These are phyloP conservation scores for Thunnus maccoyii DNA, from an alignment of 2,113 vertebrate species.

Conservation along the genomic window DNA sequence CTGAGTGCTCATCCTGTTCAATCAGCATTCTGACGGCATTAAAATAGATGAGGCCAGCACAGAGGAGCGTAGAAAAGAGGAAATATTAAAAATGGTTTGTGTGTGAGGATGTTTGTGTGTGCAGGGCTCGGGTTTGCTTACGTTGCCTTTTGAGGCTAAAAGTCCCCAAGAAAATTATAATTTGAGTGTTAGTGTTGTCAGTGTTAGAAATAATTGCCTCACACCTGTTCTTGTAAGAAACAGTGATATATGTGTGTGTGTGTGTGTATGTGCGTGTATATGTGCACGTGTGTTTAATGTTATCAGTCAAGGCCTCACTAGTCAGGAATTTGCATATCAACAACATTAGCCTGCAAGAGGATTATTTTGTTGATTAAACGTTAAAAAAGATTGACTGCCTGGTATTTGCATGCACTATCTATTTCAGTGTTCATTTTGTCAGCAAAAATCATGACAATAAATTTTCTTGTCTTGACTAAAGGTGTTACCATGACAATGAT, in stretches of 20 bases:
- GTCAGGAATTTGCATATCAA: not conserved
- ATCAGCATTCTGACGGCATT: constrained; percentile 51
- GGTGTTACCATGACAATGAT: too few species aligned
- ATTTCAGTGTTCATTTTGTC: not conserved
- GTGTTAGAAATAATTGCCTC: constrained; percentile 34
- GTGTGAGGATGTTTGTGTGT: not conserved
- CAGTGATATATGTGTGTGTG: not conserved
- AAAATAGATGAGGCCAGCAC: constrained; percentile 36
- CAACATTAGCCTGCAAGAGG: constrained; percentile 5
- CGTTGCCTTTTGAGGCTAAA: constrained; percentile 10
- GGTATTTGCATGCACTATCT: not conserved
- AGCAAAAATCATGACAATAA: not conserved
- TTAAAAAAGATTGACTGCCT: not conserved
- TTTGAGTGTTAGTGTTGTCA: not conserved
- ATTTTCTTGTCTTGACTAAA: too few species aligned
- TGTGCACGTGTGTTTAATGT: not conserved
- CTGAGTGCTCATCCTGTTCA: constrained; percentile 40
- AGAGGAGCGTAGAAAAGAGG: constrained; percentile 11
- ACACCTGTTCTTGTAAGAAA: constrained; percentile 1
- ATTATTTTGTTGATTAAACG: constrained; percentile 13
- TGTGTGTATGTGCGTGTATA: not conserved
- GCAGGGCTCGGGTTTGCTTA: not conserved
- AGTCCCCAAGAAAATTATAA: constrained; percentile 18
- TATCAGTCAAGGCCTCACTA: not conserved
- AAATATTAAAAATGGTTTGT: constrained; percentile 11